These are phyloP conservation scores for Todus mexicanus DNA, from an alignment of 2,797 vertebrate genomes.

Conservation along the genomic window DNA sequence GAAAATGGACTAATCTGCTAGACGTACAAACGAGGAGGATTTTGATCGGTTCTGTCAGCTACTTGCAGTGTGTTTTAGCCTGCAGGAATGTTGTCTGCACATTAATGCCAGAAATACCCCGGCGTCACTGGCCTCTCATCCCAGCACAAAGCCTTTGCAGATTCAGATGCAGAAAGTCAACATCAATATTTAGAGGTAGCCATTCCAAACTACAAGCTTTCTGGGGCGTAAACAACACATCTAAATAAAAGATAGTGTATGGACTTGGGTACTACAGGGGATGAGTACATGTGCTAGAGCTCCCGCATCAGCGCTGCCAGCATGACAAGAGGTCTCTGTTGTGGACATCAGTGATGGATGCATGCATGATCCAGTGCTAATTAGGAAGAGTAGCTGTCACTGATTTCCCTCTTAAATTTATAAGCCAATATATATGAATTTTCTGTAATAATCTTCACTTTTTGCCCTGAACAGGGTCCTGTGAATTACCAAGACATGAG, in stretches of 20 bases:
- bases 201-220: conserved; percentile 11
- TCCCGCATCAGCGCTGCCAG: neutral
- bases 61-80: conserved; percentile 32
- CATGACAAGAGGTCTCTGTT: neutral
- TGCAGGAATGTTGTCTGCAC: conserved; percentile 10
- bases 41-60: conserved; percentile 51
- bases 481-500: neutral
- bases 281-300: neutral
- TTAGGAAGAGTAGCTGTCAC: neutral
- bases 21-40: neutral
- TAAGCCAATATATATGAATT: neutral
- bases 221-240: conserved; percentile 8
- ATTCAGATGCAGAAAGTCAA: conserved; percentile 16
- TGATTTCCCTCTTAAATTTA: neutral
- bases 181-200: conserved; percentile 50
- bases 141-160: neutral
- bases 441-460: neutral
- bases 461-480: neutral
- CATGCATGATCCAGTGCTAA: neutral
- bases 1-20: conserved; percentile 12
- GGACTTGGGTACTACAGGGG: neutral
- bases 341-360: neutral
- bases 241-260: conserved; percentile 36
- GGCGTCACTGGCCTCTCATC: neutral
- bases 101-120: conserved; percentile 27